phyloP scores from a whole-genome alignment of 2,888 invertebrate genomes.

The Diarsia dahlii region DNA sequence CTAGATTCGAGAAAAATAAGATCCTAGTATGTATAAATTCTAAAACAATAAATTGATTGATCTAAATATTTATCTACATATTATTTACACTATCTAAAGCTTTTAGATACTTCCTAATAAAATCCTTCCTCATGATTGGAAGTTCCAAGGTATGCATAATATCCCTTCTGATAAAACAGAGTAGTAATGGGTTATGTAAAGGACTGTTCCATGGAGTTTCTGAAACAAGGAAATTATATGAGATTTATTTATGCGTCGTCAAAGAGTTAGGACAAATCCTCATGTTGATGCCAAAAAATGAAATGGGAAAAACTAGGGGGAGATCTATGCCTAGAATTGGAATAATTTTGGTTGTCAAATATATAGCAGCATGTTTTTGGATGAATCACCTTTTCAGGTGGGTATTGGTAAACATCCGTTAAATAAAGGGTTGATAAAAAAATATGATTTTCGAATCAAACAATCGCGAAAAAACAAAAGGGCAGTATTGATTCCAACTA shows the following conservation, averaged over 20 bases:
- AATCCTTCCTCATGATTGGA: constrained; percentile 84
- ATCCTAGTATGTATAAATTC: constrained; percentile 21
- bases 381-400: neutral
- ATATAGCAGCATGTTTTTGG: neutral
- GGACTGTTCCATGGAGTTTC: constrained; percentile 92
- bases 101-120: constrained; percentile 10
- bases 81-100: constrained; percentile 48
- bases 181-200: constrained; percentile 97
- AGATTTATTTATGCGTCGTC: neutral
- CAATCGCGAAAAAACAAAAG: neutral
- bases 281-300: no score
- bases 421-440: no score
- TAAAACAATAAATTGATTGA: constrained; percentile 48
- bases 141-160: constrained; percentile 98
- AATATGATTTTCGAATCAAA: no score
- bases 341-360: neutral
- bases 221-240: constrained; percentile 73
- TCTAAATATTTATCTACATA: constrained; percentile 42
- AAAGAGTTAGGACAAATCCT: neutral
- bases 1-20: constrained; percentile 45
- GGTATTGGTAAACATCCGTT: no score
- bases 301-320: neutral
- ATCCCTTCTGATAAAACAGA: constrained; percentile 97
- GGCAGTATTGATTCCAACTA: neutral
- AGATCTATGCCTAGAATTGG: no score